Evolutionary conservation across 2,888 invertebrate genomes (phyloP), one percentile per base, ranked within the genome.

Genomic region (Caenorhabditis sinica): DNA sequence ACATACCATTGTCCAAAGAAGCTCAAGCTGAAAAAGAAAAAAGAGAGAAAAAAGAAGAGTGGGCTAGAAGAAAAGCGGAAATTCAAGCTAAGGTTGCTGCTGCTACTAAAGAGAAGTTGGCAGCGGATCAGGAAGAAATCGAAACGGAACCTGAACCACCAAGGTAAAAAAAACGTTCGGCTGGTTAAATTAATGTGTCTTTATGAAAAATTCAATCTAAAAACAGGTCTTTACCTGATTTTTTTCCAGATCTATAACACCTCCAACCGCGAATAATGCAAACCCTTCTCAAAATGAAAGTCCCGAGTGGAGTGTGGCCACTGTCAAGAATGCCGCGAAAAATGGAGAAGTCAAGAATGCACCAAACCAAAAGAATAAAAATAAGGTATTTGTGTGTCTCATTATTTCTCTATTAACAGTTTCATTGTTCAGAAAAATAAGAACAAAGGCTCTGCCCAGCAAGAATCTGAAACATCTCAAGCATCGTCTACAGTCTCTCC

Each of bases 51-150:
- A 83, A 80, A 13, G 80, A 75, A 33, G 80, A 80, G 60, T 84
- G 84, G 84, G 83, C 84, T 13, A 40, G 79, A 11, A 79, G 68
- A 33, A 86, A 84, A 49, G 86, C 84, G 0, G 82, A 82, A 68
- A 77, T 73, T 45, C 81, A 58, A n/a, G 83, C 79, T 28, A 80
- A 51, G 53, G 65, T 83, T 53, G 83, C 77, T 4, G 83, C 77
- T 13, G 77, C 77, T 6, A 61, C 79, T 2, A 49, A 53, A n/a
- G 43, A 81, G 43, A 63, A 63, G 1, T 40, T 23, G 25, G 56
- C 17, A 23, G 66, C 28, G 17, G 51, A 43, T 11, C 30, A 45
- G 0, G 36, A 20, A 2, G 69, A 43, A 15, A 43, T 58, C 17
- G 53, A 49, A 8, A n/a, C 13, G 23, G 51, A 61, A 30, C n/a